These are phyloP conservation scores for Sylvicapra grimmia DNA, from an alignment of 2,113 vertebrate genomes.

Conservation along the genomic window DNA sequence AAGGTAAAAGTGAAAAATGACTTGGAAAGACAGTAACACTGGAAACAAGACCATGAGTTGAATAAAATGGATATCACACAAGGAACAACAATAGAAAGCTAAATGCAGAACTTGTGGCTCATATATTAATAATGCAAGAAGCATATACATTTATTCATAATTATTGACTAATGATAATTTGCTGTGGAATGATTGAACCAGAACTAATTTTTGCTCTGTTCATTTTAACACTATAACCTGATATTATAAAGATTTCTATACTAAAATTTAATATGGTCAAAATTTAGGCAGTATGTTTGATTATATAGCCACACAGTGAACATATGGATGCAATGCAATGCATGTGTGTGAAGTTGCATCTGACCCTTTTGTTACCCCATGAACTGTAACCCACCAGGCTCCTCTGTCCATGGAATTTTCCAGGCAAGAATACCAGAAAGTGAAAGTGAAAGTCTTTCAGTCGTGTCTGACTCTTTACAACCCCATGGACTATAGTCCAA, in stretches of 20 bases:
- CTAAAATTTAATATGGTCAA: slow-evolving; percentile 16
- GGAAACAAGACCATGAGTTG: background rate
- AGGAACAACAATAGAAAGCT: slow-evolving; percentile 49
- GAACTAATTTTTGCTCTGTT: slow-evolving; percentile 76
- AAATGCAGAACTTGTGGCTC: slow-evolving; percentile 67
- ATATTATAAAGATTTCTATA: slow-evolving; percentile 29
- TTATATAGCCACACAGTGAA: background rate
- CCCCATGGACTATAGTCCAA: background rate
- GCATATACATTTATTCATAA: slow-evolving; percentile 78
- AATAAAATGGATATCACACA: background rate
- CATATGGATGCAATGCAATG: background rate
- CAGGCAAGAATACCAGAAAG: background rate
- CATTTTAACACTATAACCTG: slow-evolving; percentile 71
- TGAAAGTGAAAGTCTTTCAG: background rate
- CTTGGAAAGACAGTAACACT: background rate
- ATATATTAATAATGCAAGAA: slow-evolving; percentile 76
- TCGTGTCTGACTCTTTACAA: background rate
- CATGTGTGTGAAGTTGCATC: background rate
- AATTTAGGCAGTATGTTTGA: background rate
- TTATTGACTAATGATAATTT: slow-evolving; percentile 76
- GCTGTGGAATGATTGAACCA: slow-evolving; percentile 73
- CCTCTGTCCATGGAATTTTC: background rate
- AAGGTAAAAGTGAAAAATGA: background rate
- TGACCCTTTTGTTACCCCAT: background rate
- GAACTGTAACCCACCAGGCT: background rate